These are phyloP conservation scores for Macrosteles quadrilineatus DNA, from an alignment of 1,140 invertebrate genomes.

Conservation along the genomic window DNA sequence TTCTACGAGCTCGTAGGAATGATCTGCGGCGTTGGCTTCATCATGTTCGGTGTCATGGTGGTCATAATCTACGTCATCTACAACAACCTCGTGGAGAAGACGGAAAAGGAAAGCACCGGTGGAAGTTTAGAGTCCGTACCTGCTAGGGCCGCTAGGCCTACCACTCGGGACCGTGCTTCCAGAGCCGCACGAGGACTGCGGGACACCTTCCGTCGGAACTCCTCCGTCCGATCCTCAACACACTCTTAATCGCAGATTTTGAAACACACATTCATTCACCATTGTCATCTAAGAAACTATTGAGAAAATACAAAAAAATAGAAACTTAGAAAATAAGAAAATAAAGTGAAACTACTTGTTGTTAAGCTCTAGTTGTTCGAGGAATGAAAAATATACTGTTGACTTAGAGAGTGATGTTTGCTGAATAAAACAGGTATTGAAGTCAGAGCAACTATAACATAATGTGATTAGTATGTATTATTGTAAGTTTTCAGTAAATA, in stretches of 20 bases:
- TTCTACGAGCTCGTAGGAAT: slow-evolving; percentile 19
- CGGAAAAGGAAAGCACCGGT: not conserved
- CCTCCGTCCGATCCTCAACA: not conserved
- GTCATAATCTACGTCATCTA: slow-evolving; percentile 14
- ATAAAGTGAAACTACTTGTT: no score
- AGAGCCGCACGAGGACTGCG: not conserved
- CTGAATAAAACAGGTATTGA: no score
- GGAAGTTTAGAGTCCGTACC: not conserved
- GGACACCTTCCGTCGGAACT: slow-evolving; percentile 16
- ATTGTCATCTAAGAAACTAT: no score
- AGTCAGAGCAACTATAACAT: no score
- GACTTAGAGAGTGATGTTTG: no score
- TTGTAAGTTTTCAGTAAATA: no score
- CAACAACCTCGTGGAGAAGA: slow-evolving; percentile 16
- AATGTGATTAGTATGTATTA: no score
- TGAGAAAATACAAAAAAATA: no score
- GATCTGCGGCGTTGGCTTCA: slow-evolving; percentile 16
- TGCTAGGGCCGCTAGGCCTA: not conserved
- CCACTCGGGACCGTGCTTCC: not conserved
- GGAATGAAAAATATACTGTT: no score
- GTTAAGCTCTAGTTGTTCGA: no score
- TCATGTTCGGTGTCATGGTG: slow-evolving; percentile 12
- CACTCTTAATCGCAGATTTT: slow-evolving; percentile 10
- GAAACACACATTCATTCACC: no score
- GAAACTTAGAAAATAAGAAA: no score